Evolutionary conservation across 2,113 vertebrate genomes (phyloP).

Genomic region (Typhlomys cinereus): DNA sequence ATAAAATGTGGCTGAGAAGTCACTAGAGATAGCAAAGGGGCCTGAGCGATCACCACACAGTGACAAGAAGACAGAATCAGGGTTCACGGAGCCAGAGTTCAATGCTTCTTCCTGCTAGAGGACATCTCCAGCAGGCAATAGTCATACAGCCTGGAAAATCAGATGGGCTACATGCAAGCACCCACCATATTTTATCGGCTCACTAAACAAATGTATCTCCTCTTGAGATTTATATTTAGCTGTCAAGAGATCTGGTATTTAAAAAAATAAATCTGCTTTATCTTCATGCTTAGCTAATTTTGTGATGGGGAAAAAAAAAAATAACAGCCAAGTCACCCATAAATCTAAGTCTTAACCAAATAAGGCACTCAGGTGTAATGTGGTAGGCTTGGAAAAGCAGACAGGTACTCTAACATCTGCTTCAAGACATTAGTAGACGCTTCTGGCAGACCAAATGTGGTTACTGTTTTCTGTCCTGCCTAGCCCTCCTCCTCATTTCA

Average conservation of each 20-base stretch:
- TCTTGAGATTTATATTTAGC: constrained; percentile 16
- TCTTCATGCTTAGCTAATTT: constrained; percentile 39
- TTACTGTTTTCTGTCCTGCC: not conserved
- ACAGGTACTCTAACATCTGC: not conserved
- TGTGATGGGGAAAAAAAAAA: not conserved
- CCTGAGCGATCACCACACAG: not conserved
- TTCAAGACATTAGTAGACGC: not conserved
- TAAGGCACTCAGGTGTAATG: not conserved
- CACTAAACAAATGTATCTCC: constrained; percentile 2
- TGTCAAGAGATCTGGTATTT: not conserved
- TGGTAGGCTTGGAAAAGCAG: not conserved
- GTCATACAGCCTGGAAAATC: not conserved
- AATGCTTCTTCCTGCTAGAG: not conserved
- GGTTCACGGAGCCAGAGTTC: not conserved
- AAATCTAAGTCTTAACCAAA: constrained; percentile 15
- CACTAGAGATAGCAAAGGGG: not conserved
- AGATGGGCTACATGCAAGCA: not conserved
- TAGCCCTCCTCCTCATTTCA: not conserved
- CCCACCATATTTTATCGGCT: not conserved
- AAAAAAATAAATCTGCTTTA: constrained; percentile 6
- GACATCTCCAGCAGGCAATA: not conserved
- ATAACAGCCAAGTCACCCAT: not conserved
- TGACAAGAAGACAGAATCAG: constrained; percentile 38
- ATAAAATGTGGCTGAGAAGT: constrained; percentile 20
- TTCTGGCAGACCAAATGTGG: not conserved